Evolutionary conservation across 2,797 vertebrate genomes (phyloP).

Genomic region (Zalophus californianus): DNA sequence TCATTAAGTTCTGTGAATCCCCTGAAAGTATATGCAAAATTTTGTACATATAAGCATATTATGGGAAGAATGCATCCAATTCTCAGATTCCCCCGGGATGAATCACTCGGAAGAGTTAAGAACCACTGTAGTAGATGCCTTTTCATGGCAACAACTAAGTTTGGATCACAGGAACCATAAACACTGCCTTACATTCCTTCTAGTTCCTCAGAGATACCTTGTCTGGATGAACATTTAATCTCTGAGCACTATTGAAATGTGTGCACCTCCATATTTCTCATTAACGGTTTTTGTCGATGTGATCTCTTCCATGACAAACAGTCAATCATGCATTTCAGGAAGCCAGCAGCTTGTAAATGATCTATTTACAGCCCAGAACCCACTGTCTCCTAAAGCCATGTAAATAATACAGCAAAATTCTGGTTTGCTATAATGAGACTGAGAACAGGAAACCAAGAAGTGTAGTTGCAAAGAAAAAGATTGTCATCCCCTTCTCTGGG

Average conservation of each 20-base stretch:
- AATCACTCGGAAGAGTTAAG: background rate
- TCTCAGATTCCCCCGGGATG: background rate
- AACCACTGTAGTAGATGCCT: background rate
- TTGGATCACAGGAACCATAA: background rate
- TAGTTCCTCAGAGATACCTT: background rate
- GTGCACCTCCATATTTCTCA: background rate
- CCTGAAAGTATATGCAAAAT: background rate
- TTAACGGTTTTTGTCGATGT: background rate
- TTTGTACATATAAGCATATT: background rate
- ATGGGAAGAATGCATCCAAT: background rate
- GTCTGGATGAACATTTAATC: background rate
- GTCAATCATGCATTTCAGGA: constrained; percentile 7
- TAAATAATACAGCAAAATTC: constrained; percentile 41
- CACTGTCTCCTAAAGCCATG: constrained; percentile 31
- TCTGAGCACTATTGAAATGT: constrained; percentile 23
- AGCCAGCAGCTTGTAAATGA: background rate
- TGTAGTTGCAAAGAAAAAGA: background rate
- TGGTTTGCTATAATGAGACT: background rate
- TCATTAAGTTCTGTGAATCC: background rate
- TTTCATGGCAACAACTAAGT: background rate
- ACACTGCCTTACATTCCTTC: background rate
- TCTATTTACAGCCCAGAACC: background rate
- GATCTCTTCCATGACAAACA: background rate
- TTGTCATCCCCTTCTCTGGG: background rate
- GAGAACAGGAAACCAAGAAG: background rate